Evolutionary conservation across 1,140 invertebrate genomes (phyloP).

Genomic region (Atta colombica): DNA sequence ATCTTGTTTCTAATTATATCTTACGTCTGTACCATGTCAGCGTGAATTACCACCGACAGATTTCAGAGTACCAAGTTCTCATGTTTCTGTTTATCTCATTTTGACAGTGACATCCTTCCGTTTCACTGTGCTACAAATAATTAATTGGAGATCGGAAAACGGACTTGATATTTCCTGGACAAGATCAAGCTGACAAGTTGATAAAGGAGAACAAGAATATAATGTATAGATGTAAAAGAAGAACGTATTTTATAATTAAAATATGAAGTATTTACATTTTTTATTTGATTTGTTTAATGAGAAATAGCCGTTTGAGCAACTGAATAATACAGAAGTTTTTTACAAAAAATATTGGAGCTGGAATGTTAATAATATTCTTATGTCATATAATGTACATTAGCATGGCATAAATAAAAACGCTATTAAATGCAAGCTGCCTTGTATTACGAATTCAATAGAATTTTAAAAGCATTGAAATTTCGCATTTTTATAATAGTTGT

Average conservation of each 20-base stretch:
- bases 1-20: constrained; percentile 62
- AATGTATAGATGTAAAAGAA: background rate
- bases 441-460: constrained; percentile 28
- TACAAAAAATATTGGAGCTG: background rate
- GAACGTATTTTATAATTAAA: background rate
- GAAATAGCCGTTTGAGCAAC: background rate
- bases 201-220: background rate
- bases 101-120: constrained; percentile 46
- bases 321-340: background rate
- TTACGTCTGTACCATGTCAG: constrained; percentile 15
- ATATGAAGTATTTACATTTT: background rate
- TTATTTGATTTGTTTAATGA: background rate
- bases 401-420: constrained; percentile 11
- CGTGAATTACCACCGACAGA: background rate
- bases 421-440: background rate
- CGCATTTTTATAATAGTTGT: background rate
- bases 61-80: background rate
- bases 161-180: constrained; percentile 11
- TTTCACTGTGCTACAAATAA: constrained; percentile 53
- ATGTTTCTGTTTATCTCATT: constrained; percentile 54
- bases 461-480: constrained; percentile 41
- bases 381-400: background rate
- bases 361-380: constrained; percentile 10
- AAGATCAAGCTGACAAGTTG: constrained; percentile 23
- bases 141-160: constrained; percentile 48